Percentiles rank a stretch among this genome's conserved stretches.
These are phyloP conservation scores for Sebastes steindachneri DNA, from an alignment of 2,797 vertebrate species.

Conservation along the genomic window DNA sequence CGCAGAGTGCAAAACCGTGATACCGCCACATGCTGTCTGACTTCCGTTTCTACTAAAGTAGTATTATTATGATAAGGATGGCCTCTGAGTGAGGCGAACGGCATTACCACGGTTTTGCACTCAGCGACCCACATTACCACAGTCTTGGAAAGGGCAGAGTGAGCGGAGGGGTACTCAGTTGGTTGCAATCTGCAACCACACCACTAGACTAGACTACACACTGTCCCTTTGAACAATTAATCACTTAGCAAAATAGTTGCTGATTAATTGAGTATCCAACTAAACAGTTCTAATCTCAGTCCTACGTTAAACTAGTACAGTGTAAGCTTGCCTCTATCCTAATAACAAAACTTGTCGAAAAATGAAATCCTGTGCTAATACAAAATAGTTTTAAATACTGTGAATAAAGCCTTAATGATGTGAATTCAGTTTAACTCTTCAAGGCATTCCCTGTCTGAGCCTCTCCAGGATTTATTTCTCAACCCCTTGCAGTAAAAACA, in stretches of 20 bases:
- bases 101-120: too few species aligned
- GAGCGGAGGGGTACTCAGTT: too few species aligned
- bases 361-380: neutral
- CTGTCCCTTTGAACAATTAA: neutral
- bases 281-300: neutral
- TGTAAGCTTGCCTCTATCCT: neutral
- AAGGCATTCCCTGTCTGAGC: neutral
- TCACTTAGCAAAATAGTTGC: neutral
- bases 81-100: too few species aligned
- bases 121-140: accelerated
- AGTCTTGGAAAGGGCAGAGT: too few species aligned
- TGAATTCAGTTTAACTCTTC: neutral
- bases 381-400: neutral
- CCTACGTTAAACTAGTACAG: neutral
- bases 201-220: too few species aligned
- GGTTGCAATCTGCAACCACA: too few species aligned
- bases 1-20: too few species aligned
- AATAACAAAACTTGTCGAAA: neutral
- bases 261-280: neutral
- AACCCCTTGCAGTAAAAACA: neutral
- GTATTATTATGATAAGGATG: too few species aligned
- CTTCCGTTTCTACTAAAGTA: too few species aligned
- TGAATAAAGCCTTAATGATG: neutral
- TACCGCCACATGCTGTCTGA: too few species aligned
- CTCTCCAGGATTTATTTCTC: neutral